Conservation (phyloP, 2,888 invertebrate genomes). For the Drosophila vallismaia region DNA sequence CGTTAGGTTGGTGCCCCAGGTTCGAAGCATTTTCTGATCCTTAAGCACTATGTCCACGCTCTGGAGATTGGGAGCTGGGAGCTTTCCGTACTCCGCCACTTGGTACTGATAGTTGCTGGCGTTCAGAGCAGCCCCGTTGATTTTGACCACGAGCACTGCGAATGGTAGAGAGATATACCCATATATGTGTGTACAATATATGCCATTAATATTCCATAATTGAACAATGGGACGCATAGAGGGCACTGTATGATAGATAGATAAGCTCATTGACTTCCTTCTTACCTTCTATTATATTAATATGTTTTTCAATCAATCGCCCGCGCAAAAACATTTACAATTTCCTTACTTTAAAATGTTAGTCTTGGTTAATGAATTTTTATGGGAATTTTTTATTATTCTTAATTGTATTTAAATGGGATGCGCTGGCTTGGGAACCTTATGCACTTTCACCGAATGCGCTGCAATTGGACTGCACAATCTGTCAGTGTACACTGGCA, state of each 20-base stretch:
- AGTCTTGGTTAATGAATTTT: not conserved
- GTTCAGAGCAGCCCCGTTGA: constrained; percentile 57
- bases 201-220: constrained; percentile 38
- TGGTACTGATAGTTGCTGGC: constrained; percentile 49
- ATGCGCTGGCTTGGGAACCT: constrained; percentile 8
- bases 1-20: constrained; percentile 86
- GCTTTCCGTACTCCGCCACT: constrained; percentile 6
- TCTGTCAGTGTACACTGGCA: not conserved
- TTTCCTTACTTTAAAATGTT: constrained; percentile 9
- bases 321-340: constrained; percentile 7
- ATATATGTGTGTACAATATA: not conserved
- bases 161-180: constrained; percentile 19
- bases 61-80: not conserved
- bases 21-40: constrained; percentile 19
- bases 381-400: constrained; percentile 6
- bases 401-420: constrained; percentile 12
- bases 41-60: constrained; percentile 25
- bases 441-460: constrained; percentile 33
- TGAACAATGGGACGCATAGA: constrained; percentile 36
- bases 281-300: constrained; percentile 17
- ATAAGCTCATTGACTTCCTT: constrained; percentile 31
- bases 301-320: constrained; percentile 5
- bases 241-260: constrained; percentile 25
- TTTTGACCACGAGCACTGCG: constrained; percentile 44
- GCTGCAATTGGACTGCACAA: constrained; percentile 26